Evolutionary conservation across 92 coral and sea anemone species (phyloP).

Genomic region (Heliopora coerulea): DNA sequence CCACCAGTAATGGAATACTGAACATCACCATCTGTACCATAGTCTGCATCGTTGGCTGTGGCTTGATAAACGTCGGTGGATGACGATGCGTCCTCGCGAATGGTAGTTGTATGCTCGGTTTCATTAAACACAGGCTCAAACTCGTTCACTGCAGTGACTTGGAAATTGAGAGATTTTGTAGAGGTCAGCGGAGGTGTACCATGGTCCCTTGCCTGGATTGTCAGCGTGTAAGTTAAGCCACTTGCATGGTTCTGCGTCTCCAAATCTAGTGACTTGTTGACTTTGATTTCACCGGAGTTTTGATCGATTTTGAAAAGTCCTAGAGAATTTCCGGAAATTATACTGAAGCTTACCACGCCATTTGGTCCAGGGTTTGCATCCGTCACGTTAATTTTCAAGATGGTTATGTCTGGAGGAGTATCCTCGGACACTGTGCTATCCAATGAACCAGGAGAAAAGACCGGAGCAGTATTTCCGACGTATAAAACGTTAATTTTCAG

Average conservation of each 20-base stretch:
- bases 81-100: conserved; percentile 10
- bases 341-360: conserved; percentile 60
- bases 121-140: conserved; percentile 61
- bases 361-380: conserved; percentile 75
- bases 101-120: background rate
- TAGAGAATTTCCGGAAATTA: conserved; percentile 67
- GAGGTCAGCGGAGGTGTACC: conserved; percentile 64
- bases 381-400: conserved; percentile 71
- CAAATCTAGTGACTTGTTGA: conserved; percentile 62
- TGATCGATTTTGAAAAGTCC: conserved; percentile 70
- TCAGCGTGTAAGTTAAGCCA: conserved; percentile 56
- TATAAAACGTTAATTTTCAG: conserved; percentile 64
- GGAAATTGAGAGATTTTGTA: background rate
- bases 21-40: conserved; percentile 65
- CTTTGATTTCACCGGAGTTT: conserved; percentile 66
- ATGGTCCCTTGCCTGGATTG: conserved; percentile 71
- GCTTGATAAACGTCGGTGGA: conserved; percentile 21
- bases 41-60: conserved; percentile 74
- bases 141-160: conserved; percentile 64
- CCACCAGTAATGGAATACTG: conserved; percentile 58
- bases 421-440: conserved; percentile 72
- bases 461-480: conserved; percentile 73
- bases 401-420: conserved; percentile 59
- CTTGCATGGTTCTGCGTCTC: conserved; percentile 58
- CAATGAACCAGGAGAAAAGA: conserved; percentile 58